Evolutionary conservation across 1,140 invertebrate species (phyloP), one percentile per base, ranked within the genome.

Genomic region (Papilio aristodemus): DNA sequence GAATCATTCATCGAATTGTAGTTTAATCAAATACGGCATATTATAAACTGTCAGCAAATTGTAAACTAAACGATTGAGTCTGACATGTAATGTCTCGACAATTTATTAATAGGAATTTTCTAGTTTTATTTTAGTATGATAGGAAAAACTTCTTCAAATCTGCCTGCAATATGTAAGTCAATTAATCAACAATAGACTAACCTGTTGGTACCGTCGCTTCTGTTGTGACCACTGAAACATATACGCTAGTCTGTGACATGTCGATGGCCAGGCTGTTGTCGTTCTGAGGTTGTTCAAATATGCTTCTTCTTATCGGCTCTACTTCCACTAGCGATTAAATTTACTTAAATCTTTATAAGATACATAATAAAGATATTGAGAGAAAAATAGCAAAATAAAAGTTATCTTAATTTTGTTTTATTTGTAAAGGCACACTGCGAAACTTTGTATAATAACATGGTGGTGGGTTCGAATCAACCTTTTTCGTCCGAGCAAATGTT

Each of bases 191-290:
- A 39, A 39, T 13, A 57, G 27, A 22, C 27, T 62, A 19, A 62
- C 59, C 8, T 10, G 13, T 68, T 8, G 43, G 17, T 0, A 11
- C 17, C 0, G 22, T 60, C 17, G 39, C 17, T 4, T 7, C 17
- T 14, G 13, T 19, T 27, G 19, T 59, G 37, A 17, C 37, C 41
- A 19, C 36, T n/a, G 25, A 10, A 17, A 19, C 50, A 38, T 25
- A 2, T 19, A 27, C 13, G n/a, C 32, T 39, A 11, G 46, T 41
- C 68, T 73, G 59, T 70, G 25, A 36, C 13, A 72, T 71, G 14
- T 85, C 81, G 1, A 85, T 85, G 0, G 81, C 77, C 4, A 85
- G 67, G 8, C 83, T 80, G 43, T 83, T 80, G 62, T 82, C 82
- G 7, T 79, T 75, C 72, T 71, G 9, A 66, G 19, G 14, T 11